Evolutionary conservation across 2,113 vertebrate species (phyloP).

Genomic region (Pitta sordida): DNA sequence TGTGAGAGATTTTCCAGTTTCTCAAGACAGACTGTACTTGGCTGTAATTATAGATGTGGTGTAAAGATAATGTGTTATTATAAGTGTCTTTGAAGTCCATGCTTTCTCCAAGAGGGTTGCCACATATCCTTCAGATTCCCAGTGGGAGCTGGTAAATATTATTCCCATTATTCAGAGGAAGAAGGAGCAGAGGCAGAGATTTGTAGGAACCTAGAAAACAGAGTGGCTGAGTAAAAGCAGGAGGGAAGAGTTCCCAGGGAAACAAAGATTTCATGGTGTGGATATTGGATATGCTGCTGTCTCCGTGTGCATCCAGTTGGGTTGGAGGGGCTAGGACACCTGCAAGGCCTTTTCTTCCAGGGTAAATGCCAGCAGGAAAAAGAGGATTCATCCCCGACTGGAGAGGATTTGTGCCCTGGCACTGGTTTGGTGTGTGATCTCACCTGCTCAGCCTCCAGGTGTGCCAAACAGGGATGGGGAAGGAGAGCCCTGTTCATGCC

Average conservation of each 20-base stretch:
- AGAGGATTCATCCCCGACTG: accelerated
- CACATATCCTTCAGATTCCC: background rate
- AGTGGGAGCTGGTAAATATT: background rate
- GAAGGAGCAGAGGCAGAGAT: background rate
- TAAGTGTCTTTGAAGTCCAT: constrained; percentile 18
- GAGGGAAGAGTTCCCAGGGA: background rate
- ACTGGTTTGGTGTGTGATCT: accelerated
- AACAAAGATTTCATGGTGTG: accelerated
- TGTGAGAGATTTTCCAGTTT: background rate
- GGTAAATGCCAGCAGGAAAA: background rate
- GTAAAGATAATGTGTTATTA: constrained; percentile 34
- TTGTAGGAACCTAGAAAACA: background rate
- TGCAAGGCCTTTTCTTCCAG: background rate
- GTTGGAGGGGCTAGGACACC: background rate
- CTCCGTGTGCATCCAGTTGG: accelerated
- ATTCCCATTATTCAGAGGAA: background rate
- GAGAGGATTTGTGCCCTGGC: background rate
- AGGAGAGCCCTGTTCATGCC: accelerated
- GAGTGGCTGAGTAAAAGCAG: background rate
- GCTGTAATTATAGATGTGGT: constrained; percentile 28
- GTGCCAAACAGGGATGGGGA: background rate
- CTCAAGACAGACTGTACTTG: background rate
- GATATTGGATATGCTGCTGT: accelerated
- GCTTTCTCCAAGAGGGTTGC: constrained; percentile 20
- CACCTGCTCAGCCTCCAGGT: background rate